Base-by-base conservation (phyloP, 2,113 vertebrate species). In the Micronisus gabar region DNA sequence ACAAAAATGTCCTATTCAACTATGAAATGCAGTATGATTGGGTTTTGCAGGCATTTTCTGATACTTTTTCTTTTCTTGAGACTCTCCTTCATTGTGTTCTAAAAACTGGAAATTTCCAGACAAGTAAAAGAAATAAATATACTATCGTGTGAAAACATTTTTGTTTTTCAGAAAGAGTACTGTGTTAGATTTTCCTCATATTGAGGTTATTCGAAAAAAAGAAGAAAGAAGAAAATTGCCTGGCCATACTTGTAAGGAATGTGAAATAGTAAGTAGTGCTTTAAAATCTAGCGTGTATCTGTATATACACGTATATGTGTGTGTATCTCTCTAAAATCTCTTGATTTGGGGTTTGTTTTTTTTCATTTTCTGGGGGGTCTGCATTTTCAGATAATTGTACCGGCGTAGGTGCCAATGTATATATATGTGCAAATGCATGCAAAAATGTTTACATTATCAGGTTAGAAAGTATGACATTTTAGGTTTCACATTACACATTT, bases 181-280 rank as follows among this genome's bases (percentile, higher is more conserved):
- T 16, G 76, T 98, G 12, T 79, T 97, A 96, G 98, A 97, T 97
- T 99, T 99, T 96, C 99, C 99, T 97, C 98, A 99, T 45, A 98
- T 99, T 98, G 99, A 99, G 59, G 99, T 99, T n/a, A 90, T 99
- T 94, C 98, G 99, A 50, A 99, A 99, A 95, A 99, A 99, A 95
- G 99, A 99, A n/a, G 99, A 99, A 90, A 98, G 99, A 94, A 98
- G 98, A 86, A 99, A 99, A 94, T 97, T 99, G 93, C 98, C 97
- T 88, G 99, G 99, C 58, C 98, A 99, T 29, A 99, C 99, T 27
- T 99, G 99, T 97, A 99, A 99, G 92, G 99, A 99, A 95, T 99
- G 99, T 98, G 99, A 99, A 96, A 95, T 98, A 62, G 99, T 99
- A 97, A 98, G 99, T 99, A 96, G 26, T 34, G 55, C 70, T 43